phyloP scores from a whole-genome alignment of 2,113 vertebrate genomes.

The Antigone vipio region DNA sequence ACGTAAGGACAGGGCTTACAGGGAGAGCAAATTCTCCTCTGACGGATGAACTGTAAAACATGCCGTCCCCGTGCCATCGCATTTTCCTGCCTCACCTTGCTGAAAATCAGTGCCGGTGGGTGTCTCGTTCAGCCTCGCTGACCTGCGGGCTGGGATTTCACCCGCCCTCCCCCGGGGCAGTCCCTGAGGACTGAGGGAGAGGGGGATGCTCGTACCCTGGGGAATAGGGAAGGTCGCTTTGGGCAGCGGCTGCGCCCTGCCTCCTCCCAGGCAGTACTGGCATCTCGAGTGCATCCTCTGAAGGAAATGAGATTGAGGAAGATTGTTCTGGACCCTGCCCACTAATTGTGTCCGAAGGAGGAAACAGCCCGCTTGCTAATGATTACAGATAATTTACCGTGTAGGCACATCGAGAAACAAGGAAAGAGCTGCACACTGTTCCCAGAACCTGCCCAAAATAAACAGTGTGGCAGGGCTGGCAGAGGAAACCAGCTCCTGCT shows the following conservation, averaged over 20 bases:
- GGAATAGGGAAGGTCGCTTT: not conserved
- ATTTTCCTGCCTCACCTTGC: not conserved
- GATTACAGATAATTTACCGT: constrained; percentile 5
- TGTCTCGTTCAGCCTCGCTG: not conserved
- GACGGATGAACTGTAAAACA: not conserved
- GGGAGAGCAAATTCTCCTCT: not conserved
- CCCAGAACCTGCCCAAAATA: not conserved
- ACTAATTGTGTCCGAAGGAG: constrained; percentile 52
- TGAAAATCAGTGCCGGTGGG: fast-evolving
- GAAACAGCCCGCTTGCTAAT: constrained; percentile 49
- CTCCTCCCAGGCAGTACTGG: not conserved
- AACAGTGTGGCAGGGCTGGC: not conserved
- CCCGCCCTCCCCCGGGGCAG: not conserved
- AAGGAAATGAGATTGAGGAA: constrained; percentile 46
- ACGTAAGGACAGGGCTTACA: fast-evolving
- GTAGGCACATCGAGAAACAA: not conserved
- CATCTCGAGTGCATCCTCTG: constrained; percentile 12
- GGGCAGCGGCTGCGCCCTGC: not conserved
- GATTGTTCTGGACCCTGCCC: constrained; percentile 37
- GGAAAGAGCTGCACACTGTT: not conserved
- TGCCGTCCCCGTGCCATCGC: fast-evolving
- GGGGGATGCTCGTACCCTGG: not conserved
- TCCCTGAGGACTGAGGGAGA: not conserved
- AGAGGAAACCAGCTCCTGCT: not conserved
- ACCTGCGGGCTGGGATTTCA: not conserved